A percentile compares a stretch with the other conserved stretches of the same genome.
Conservation (phyloP, 2,888 invertebrate genomes). For the Ennomos quercinarius region DNA sequence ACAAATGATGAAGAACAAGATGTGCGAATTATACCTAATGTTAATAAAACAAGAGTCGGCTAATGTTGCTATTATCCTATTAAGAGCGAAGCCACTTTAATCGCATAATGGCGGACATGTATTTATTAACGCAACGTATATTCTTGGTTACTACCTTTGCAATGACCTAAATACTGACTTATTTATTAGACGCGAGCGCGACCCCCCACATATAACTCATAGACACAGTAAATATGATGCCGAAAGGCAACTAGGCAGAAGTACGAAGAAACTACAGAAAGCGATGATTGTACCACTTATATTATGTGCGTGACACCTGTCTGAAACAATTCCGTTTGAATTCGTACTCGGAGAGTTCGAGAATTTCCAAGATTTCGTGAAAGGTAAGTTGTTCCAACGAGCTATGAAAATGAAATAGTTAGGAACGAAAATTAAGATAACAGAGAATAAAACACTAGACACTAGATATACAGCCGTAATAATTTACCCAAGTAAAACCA, state of each 20-base stretch:
- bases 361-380: conserved; percentile 12
- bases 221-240: conserved; percentile 18
- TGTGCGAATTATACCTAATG: background rate
- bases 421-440: too few species aligned
- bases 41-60: conserved; percentile 17
- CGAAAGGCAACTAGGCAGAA: conserved; percentile 12
- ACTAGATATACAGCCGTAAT: too few species aligned
- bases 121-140: conserved; percentile 49
- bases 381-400: background rate
- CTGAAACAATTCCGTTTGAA: conserved; percentile 25
- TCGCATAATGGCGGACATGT: conserved; percentile 51
- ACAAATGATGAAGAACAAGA: conserved; percentile 2
- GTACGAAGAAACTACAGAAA: conserved; percentile 8
- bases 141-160: conserved; percentile 57
- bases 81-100: conserved; percentile 48
- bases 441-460: too few species aligned
- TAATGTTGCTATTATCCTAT: conserved; percentile 47
- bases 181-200: conserved; percentile 59
- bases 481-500: background rate
- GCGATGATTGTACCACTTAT: conserved; percentile 3
- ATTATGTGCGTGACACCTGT: conserved; percentile 22
- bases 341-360: conserved; percentile 5
- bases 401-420: too few species aligned
- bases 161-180: conserved; percentile 66
- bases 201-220: conserved; percentile 56